These are phyloP conservation scores for Antheraea mylitta DNA, from an alignment of 1,140 invertebrate species.

Conservation along the genomic window DNA sequence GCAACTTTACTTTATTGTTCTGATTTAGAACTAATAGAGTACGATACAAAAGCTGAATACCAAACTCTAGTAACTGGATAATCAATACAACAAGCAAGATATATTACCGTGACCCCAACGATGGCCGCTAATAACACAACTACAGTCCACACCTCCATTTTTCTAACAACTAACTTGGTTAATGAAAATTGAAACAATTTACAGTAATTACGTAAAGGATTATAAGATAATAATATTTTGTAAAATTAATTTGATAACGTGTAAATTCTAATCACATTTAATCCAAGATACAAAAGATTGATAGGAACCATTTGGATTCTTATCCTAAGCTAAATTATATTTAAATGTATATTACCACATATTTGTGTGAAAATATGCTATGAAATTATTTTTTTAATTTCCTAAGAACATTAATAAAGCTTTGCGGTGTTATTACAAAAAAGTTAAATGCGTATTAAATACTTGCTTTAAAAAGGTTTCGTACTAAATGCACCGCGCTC, in stretches of 20 bases:
- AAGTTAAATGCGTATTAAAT: too few relatives aligned
- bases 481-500: too few relatives aligned
- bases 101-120: slow-evolving; percentile 10
- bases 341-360: background rate
- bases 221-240: background rate
- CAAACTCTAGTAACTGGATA: background rate
- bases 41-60: too few relatives aligned
- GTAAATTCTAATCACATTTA: background rate
- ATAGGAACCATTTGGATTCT: background rate
- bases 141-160: background rate
- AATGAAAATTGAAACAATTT: background rate
- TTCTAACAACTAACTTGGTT: background rate
- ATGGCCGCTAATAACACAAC: slow-evolving; percentile 7
- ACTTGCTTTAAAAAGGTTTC: too few relatives aligned
- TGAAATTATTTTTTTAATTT: too few relatives aligned
- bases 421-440: too few relatives aligned
- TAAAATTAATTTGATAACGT: background rate
- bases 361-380: too few relatives aligned
- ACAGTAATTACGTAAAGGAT: background rate
- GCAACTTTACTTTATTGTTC: too few relatives aligned
- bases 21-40: too few relatives aligned
- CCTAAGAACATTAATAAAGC: too few relatives aligned
- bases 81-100: background rate
- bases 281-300: background rate
- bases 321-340: background rate